A percentile compares a stretch with the other conserved stretches of the same genome.
Conservation (phyloP, 2,113 vertebrate species). For the Eulemur macaco region DNA sequence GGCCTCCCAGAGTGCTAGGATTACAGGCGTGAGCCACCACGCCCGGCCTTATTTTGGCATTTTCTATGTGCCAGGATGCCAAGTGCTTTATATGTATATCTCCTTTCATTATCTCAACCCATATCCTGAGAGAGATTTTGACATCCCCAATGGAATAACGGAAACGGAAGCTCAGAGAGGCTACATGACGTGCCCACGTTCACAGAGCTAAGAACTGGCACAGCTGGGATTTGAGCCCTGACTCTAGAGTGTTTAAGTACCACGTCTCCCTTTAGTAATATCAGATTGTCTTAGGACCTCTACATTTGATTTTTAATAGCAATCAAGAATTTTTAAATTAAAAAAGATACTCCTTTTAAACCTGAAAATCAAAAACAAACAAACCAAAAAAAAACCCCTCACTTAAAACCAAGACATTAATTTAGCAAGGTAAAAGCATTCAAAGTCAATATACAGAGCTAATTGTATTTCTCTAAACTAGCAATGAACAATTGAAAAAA, state of each 20-base stretch:
- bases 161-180: neutral
- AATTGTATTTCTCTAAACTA: neutral
- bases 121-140: neutral
- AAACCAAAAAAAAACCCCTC: neutral
- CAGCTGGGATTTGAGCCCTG: neutral
- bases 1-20: no score
- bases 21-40: no score
- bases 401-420: slow-evolving; percentile 15
- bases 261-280: neutral
- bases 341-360: slow-evolving; percentile 34
- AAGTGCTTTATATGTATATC: neutral
- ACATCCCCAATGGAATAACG: neutral
- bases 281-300: neutral
- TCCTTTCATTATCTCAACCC: neutral
- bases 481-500: neutral
- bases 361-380: neutral
- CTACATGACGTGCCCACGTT: no score
- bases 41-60: neutral
- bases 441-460: neutral
- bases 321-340: neutral
- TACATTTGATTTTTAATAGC: slow-evolving; percentile 10
- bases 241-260: neutral
- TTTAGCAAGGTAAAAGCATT: neutral
- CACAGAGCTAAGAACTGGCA: neutral
- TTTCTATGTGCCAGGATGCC: neutral